These are phyloP conservation scores for Thalpophila matura DNA, from an alignment of 2,888 invertebrate genomes.

Conservation along the genomic window DNA sequence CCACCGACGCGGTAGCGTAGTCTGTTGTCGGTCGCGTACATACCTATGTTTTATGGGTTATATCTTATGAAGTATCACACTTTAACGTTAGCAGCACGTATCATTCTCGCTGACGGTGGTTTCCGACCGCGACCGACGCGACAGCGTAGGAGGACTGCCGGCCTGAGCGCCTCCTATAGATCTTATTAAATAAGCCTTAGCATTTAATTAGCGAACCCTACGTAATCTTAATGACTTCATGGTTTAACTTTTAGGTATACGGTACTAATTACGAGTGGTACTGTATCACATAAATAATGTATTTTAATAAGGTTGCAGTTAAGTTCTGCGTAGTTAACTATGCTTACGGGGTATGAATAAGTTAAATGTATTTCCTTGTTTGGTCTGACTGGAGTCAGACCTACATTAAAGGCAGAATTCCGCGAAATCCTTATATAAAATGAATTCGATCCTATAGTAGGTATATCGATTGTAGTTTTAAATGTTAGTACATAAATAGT, in stretches of 20 bases:
- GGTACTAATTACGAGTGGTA: constrained; percentile 21
- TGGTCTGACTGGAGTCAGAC: constrained; percentile 9
- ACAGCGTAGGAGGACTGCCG: too few species aligned
- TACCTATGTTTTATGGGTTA: too few species aligned
- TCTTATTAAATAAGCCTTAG: constrained; percentile 39
- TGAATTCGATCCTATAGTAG: neutral
- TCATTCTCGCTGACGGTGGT: too few species aligned
- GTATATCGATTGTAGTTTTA: constrained; percentile 5
- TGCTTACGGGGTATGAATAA: constrained; percentile 32
- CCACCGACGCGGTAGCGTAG: too few species aligned
- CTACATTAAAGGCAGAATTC: constrained; percentile 2
- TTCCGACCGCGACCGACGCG: too few species aligned
- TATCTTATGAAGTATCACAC: too few species aligned
- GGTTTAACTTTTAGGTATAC: constrained; percentile 23
- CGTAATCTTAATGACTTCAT: constrained; percentile 40
- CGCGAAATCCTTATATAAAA: constrained; percentile 5
- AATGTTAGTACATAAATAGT: neutral
- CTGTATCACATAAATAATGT: constrained; percentile 25
- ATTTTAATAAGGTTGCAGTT: constrained; percentile 49
- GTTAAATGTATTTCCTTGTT: constrained; percentile 34
- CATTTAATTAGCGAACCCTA: constrained; percentile 32
- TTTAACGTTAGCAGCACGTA: too few species aligned
- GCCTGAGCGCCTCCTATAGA: constrained; percentile 11
- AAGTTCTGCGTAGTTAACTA: constrained; percentile 25
- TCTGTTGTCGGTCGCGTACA: too few species aligned